Percentiles rank a stretch among this genome's conserved stretches.
phyloP scores from a whole-genome alignment of 2,888 invertebrate species.

The Stegophylla sp. region DNA sequence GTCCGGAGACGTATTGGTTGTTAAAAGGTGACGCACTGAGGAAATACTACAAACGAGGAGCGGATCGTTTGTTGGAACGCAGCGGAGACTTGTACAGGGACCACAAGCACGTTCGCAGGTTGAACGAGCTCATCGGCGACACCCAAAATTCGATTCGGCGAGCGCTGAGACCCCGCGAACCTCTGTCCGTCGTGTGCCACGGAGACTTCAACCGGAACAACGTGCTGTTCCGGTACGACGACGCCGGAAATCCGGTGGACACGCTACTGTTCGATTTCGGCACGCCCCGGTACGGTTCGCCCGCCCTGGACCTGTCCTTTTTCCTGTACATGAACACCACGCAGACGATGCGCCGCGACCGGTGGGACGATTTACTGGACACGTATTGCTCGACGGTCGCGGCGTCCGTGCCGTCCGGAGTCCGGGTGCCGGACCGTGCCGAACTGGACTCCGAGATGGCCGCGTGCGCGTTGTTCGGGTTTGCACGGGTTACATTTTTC shows the following conservation, averaged over 20 bases:
- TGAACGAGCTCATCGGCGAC: not conserved
- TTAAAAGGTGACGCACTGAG: not conserved
- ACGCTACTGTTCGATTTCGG: conserved; percentile 61
- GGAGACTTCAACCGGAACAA: conserved; percentile 62
- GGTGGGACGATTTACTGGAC: conserved; percentile 71
- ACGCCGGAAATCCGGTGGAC: conserved; percentile 48
- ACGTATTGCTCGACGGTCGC: conserved; percentile 71
- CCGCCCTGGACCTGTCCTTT: conserved; percentile 71
- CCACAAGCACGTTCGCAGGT: not conserved
- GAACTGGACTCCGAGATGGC: conserved; percentile 37
- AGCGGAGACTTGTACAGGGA: not conserved
- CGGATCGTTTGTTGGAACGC: not conserved
- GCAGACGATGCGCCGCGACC: conserved; percentile 68
- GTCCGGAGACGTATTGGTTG: not conserved
- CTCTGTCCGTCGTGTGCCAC: conserved; percentile 61
- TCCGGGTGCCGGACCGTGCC: conserved; percentile 7
- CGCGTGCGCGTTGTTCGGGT: not conserved
- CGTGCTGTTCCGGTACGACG: conserved; percentile 61
- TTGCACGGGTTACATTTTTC: conserved; percentile 14
- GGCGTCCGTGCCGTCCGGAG: conserved; percentile 55
- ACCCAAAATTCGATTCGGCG: not conserved
- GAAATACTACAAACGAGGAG: not conserved
- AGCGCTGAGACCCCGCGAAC: conserved; percentile 51
- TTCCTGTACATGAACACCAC: conserved; percentile 72
- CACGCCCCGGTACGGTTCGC: conserved; percentile 67